Percentiles rank a stretch among this genome's conserved stretches.
Conservation (phyloP, 2,797 vertebrate genomes). For the Falco naumanni region DNA sequence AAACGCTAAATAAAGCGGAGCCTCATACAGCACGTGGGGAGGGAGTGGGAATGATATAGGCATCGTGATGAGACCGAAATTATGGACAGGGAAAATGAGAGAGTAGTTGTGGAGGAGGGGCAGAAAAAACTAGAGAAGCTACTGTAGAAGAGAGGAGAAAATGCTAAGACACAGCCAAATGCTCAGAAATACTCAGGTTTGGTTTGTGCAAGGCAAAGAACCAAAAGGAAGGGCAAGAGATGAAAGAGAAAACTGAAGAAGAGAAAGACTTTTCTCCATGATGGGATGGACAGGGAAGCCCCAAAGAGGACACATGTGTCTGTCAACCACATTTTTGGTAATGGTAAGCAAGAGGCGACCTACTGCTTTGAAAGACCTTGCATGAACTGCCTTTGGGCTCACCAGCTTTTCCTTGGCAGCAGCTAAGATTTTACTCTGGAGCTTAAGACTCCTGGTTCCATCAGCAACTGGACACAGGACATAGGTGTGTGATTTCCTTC, state of each 20-base stretch:
- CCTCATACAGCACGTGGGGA: background rate
- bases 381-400: background rate
- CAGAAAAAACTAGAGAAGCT: background rate
- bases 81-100: background rate
- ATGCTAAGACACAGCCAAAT: background rate
- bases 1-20: conserved; percentile 31
- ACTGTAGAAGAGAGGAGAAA: background rate
- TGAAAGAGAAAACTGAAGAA: background rate
- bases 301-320: background rate
- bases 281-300: background rate
- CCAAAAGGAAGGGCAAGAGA: background rate
- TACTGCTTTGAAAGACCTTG: background rate
- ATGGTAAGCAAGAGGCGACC: background rate
- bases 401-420: background rate
- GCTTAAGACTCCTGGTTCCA: background rate
- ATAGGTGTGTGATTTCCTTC: background rate
- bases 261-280: background rate
- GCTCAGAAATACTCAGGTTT: background rate
- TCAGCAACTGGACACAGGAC: background rate
- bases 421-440: background rate
- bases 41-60: background rate
- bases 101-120: background rate
- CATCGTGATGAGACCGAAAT: background rate
- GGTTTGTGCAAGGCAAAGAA: background rate
- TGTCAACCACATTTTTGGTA: background rate